Evolutionary conservation across 2,797 vertebrate genomes (phyloP).

Genomic region (Balearica regulorum): DNA sequence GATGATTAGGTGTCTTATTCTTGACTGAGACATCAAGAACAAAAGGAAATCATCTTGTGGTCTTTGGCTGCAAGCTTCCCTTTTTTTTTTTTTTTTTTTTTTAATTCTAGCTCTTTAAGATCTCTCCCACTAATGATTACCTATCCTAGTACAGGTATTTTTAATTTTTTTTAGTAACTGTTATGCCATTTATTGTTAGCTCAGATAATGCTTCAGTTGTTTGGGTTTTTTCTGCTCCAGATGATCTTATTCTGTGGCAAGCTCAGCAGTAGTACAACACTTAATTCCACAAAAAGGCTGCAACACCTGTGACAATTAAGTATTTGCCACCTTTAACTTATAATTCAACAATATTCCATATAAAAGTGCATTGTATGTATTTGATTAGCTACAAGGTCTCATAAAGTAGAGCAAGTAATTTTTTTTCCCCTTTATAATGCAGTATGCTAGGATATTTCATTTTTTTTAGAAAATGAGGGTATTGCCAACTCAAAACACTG

Average conservation of each 20-base stretch:
- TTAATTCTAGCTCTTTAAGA: not conserved
- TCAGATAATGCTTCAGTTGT: not conserved
- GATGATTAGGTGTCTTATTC: not conserved
- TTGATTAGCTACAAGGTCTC: not conserved
- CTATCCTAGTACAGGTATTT: not conserved
- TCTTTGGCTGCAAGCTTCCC: not conserved
- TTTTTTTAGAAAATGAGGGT: not conserved
- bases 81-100: not conserved
- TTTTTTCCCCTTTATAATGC: not conserved
- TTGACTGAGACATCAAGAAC: not conserved
- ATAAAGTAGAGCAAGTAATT: not conserved
- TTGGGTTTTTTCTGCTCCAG: not conserved
- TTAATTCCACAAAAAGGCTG: not conserved
- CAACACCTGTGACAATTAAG: not conserved
- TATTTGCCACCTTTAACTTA: not conserved
- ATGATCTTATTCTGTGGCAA: slow-evolving; percentile 5
- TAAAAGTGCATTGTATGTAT: not conserved
- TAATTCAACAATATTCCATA: not conserved
- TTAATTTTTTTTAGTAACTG: not conserved
- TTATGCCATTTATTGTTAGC: not conserved
- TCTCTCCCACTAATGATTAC: not conserved
- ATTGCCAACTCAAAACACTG: not conserved
- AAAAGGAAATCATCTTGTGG: not conserved
- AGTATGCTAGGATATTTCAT: not conserved
- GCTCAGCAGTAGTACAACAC: not conserved